Conservation (phyloP, 2,113 vertebrate genomes). For the Natator depressus region DNA sequence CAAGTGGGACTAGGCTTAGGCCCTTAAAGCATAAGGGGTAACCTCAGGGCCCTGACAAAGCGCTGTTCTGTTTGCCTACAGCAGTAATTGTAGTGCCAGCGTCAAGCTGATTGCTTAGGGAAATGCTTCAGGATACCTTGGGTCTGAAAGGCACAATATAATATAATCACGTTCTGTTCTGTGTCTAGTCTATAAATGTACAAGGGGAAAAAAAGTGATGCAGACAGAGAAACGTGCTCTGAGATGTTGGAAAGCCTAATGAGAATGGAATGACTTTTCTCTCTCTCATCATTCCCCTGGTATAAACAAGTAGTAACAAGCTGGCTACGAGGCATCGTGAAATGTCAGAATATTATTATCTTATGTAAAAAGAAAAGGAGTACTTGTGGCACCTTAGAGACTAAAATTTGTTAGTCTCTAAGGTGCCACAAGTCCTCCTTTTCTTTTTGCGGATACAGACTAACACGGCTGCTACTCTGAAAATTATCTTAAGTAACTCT, state of each 20-base stretch:
- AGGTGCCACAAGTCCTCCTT: no score
- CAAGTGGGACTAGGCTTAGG: accelerated
- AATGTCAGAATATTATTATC: neutral
- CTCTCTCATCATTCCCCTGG: neutral
- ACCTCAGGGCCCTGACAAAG: neutral
- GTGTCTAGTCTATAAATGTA: neutral
- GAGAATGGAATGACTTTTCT: neutral
- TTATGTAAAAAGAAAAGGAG: neutral
- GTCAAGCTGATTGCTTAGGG: neutral
- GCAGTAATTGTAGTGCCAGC: neutral
- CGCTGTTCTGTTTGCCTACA: neutral
- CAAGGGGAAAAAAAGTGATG: neutral
- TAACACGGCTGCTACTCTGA: no score
- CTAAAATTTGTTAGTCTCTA: no score
- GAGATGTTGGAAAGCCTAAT: conserved; percentile 21
- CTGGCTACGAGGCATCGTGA: neutral
- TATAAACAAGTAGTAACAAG: conserved; percentile 5
- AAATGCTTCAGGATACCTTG: conserved; percentile 7
- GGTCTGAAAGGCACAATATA: neutral
- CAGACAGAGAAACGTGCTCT: neutral
- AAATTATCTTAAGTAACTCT: neutral
- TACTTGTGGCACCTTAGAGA: no score
- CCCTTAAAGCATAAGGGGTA: neutral
- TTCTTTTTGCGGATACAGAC: no score
- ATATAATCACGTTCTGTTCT: neutral